phyloP scores from a whole-genome alignment of 1,140 invertebrate species.

The Drosophila pachea region DNA sequence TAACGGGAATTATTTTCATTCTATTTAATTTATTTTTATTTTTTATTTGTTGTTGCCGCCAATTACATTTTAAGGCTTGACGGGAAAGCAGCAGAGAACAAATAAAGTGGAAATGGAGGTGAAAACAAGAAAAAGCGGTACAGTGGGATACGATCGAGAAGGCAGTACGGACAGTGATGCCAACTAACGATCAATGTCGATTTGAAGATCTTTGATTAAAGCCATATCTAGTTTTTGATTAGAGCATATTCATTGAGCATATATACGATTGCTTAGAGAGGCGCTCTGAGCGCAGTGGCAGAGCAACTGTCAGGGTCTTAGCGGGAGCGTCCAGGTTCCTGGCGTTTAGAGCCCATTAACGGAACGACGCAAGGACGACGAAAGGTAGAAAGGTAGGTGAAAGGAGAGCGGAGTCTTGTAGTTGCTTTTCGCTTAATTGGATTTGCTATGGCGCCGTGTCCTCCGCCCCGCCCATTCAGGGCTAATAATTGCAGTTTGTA shows the following conservation, averaged over 20 bases:
- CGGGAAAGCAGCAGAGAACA: constrained; percentile 12
- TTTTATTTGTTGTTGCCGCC: constrained; percentile 55
- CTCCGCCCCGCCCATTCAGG: constrained; percentile 30
- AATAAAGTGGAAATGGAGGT: constrained; percentile 17
- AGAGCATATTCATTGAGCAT: too few relatives aligned
- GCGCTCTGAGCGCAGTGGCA: too few relatives aligned
- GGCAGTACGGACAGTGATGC: not conserved
- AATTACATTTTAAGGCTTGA: constrained; percentile 63
- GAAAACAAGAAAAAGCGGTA: not conserved
- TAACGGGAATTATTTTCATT: constrained; percentile 20
- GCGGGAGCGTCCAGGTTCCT: constrained; percentile 25
- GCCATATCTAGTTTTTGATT: too few relatives aligned
- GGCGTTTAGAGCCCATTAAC: constrained; percentile 54
- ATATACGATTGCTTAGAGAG: too few relatives aligned
- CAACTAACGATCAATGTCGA: too few relatives aligned
- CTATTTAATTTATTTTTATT: constrained; percentile 46
- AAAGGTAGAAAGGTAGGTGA: constrained; percentile 17
- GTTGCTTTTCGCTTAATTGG: constrained; percentile 76
- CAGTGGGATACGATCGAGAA: not conserved
- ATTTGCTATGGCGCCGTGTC: constrained; percentile 59
- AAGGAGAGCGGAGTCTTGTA: constrained; percentile 66
- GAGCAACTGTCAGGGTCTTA: constrained; percentile 13
- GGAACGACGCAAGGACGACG: constrained; percentile 13
- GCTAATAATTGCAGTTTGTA: constrained; percentile 77
- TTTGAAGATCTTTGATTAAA: too few relatives aligned